Conservation (phyloP, 2,888 invertebrate genomes). For the Creontiades dilutus region DNA sequence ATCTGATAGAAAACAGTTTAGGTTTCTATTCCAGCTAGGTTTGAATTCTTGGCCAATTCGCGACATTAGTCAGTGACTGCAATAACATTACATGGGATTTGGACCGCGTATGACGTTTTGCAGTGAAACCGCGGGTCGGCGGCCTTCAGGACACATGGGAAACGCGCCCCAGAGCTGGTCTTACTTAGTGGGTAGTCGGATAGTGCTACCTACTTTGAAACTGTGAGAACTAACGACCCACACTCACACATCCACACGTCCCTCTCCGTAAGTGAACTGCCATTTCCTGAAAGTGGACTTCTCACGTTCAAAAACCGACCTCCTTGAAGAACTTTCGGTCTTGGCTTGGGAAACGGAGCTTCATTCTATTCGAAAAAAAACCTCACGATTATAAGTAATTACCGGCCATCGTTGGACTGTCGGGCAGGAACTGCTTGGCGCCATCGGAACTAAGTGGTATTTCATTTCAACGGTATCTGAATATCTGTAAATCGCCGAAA, state of each 20-base stretch:
- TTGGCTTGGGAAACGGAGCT: constrained; percentile 37
- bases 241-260: not conserved
- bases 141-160: constrained; percentile 19
- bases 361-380: constrained; percentile 30
- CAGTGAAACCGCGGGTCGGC: not conserved
- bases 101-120: too few relatives aligned
- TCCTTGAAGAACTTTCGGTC: not conserved
- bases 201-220: not conserved
- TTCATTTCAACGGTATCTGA: too few relatives aligned
- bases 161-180: not conserved
- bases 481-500: too few relatives aligned
- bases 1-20: too few relatives aligned
- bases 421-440: not conserved
- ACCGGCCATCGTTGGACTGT: not conserved
- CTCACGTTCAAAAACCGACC: constrained; percentile 48
- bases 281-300: constrained; percentile 33
- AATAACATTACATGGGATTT: too few relatives aligned
- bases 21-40: too few relatives aligned
- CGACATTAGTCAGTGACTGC: too few relatives aligned
- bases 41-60: too few relatives aligned
- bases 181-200: not conserved
- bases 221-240: constrained; percentile 25
- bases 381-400: not conserved
- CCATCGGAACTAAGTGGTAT: too few relatives aligned
- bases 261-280: not conserved